phyloP scores from a whole-genome alignment of 2,797 vertebrate genomes.

The Rhyacichthys aspro region DNA sequence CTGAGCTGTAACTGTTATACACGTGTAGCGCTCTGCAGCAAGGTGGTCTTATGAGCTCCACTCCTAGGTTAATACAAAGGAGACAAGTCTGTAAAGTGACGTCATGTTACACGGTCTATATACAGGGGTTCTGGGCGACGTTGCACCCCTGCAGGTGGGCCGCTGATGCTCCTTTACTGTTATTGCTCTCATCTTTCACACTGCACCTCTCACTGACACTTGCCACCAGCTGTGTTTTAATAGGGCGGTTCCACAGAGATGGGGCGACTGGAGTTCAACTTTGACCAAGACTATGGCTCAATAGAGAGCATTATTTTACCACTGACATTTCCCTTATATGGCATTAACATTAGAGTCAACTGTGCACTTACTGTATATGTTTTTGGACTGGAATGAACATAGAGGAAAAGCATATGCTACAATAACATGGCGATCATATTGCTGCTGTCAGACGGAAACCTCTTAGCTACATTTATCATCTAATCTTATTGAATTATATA shows the following conservation, averaged over 20 bases:
- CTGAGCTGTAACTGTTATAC: slow-evolving; percentile 33
- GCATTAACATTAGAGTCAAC: background rate
- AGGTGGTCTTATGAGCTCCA: slow-evolving; percentile 22
- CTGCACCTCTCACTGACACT: slow-evolving; percentile 57
- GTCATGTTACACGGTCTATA: slow-evolving; percentile 29
- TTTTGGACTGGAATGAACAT: background rate
- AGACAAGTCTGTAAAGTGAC: slow-evolving; percentile 39
- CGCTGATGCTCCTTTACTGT: slow-evolving; percentile 49
- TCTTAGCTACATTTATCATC: no score
- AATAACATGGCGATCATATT: background rate
- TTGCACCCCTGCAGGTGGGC: slow-evolving; percentile 19
- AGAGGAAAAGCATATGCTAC: no score
- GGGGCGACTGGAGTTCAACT: slow-evolving; percentile 42
- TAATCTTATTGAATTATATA: no score
- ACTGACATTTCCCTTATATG: background rate
- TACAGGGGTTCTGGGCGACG: slow-evolving; percentile 2
- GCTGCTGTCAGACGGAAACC: background rate
- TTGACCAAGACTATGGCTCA: slow-evolving; percentile 42
- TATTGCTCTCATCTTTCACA: slow-evolving; percentile 74
- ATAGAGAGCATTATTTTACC: slow-evolving; percentile 11
- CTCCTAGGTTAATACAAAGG: slow-evolving; percentile 6
- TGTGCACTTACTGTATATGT: no score
- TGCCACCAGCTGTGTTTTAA: slow-evolving; percentile 71
- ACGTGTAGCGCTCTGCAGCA: slow-evolving; percentile 24
- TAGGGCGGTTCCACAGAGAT: slow-evolving; percentile 43